Evolutionary conservation across 2,797 vertebrate genomes (phyloP).

Genomic region (Picus viridis): DNA sequence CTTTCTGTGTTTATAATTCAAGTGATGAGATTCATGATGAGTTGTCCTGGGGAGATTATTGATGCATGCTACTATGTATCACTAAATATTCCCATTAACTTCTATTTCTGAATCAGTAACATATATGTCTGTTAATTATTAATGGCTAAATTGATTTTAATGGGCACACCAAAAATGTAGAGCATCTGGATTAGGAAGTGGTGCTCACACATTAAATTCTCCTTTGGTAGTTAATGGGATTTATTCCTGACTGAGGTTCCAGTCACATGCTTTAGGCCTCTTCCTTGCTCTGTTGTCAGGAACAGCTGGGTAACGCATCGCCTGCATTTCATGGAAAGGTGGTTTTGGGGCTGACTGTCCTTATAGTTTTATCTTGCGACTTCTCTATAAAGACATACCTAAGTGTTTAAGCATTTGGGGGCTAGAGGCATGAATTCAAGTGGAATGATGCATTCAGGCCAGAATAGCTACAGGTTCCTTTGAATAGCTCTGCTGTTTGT

Average conservation of each 20-base stretch:
- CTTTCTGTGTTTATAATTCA: not conserved
- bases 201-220: not conserved
- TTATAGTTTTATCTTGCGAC: not conserved
- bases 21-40: not conserved
- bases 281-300: not conserved
- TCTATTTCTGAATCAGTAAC: not conserved
- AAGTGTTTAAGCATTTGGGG: not conserved
- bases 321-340: not conserved
- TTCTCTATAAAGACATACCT: not conserved
- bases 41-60: not conserved
- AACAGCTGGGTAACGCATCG: not conserved
- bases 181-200: not conserved
- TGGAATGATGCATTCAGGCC: not conserved
- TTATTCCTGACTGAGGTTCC: not conserved
- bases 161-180: not conserved
- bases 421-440: not conserved
- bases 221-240: not conserved
- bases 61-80: fast-evolving
- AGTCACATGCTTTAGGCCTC: not conserved
- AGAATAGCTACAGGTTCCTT: not conserved
- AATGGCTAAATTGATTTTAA: not conserved
- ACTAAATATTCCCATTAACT: not conserved
- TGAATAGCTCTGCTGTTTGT: not conserved
- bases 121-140: not conserved
- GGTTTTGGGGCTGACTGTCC: not conserved